Evolutionary conservation across 2,888 invertebrate genomes (phyloP).

Genomic region (Acrobasis consociella): DNA sequence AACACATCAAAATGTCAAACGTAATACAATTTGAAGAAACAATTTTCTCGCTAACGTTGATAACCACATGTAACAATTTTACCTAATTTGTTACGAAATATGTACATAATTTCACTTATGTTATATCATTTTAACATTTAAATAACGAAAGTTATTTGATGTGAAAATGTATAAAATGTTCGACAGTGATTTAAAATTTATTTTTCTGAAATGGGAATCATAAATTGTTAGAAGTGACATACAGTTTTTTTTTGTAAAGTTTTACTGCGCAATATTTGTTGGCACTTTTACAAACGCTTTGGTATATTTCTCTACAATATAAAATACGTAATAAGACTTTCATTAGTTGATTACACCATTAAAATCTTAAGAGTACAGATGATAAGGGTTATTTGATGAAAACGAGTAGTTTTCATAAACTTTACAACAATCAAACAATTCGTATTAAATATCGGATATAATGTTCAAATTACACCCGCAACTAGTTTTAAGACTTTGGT

Average conservation of each 20-base stretch:
- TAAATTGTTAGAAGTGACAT: neutral
- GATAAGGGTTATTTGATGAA: constrained; percentile 67
- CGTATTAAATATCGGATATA: constrained; percentile 69
- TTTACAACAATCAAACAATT: constrained; percentile 80
- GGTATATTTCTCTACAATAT: constrained; percentile 20
- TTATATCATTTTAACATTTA: constrained; percentile 9
- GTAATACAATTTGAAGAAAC: constrained; percentile 2
- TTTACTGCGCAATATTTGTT: constrained; percentile 18
- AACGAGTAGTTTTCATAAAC: constrained; percentile 69
- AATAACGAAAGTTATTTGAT: constrained; percentile 9
- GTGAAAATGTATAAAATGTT: constrained; percentile 5
- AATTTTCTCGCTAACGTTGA: constrained; percentile 25
- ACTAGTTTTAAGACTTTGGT: constrained; percentile 83
- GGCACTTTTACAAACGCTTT: constrained; percentile 23
- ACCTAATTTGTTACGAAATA: constrained; percentile 24
- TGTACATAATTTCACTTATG: constrained; percentile 13
- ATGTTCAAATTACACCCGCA: constrained; percentile 70
- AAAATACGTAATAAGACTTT: constrained; percentile 14
- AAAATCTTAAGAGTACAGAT: constrained; percentile 59
- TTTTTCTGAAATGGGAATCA: neutral
- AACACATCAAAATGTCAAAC: constrained; percentile 3
- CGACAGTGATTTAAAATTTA: constrained; percentile 1
- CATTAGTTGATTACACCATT: constrained; percentile 36
- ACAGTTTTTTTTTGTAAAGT: neutral
- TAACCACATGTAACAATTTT: constrained; percentile 21